Conservation (phyloP, 2,888 invertebrate species). For the Phaonia tiefii region DNA sequence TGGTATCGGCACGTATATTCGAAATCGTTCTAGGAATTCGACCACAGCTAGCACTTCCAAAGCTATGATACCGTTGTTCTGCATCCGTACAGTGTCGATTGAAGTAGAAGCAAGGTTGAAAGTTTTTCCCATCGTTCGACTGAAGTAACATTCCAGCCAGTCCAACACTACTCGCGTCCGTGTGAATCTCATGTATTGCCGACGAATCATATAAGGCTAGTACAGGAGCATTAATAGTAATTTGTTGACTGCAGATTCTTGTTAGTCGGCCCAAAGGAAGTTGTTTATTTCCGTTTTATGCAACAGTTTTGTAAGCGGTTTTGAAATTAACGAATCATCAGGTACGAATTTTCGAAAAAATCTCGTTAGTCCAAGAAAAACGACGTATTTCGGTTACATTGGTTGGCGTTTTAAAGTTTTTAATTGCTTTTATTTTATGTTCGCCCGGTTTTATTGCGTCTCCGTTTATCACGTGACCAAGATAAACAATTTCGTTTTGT, state of each 20-base stretch:
- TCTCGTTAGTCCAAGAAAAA: not conserved
- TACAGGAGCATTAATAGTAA: not conserved
- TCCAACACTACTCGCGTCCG: constrained; percentile 17
- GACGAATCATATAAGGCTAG: not conserved
- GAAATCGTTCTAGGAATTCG: constrained; percentile 53
- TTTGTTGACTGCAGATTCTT: constrained; percentile 25
- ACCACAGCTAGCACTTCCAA: constrained; percentile 72
- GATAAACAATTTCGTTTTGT: no score
- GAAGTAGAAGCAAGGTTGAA: constrained; percentile 46
- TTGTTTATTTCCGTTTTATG: not conserved
- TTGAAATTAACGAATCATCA: not conserved
- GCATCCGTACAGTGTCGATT: constrained; percentile 31
- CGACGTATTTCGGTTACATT: no score
- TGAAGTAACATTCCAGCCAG: constrained; percentile 33
- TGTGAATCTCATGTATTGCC: not conserved
- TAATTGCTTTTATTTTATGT: not conserved
- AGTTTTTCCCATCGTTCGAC: constrained; percentile 28
- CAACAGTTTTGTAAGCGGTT: not conserved
- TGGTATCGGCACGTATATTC: constrained; percentile 52
- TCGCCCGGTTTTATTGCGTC: not conserved
- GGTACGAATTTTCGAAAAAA: constrained; percentile 29
- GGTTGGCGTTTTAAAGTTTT: not conserved
- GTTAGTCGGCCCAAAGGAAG: not conserved
- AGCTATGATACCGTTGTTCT: constrained; percentile 71
- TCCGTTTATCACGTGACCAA: not conserved